Conservation (phyloP, 1,140 invertebrate genomes). For the Bactericera cockerelli region DNA sequence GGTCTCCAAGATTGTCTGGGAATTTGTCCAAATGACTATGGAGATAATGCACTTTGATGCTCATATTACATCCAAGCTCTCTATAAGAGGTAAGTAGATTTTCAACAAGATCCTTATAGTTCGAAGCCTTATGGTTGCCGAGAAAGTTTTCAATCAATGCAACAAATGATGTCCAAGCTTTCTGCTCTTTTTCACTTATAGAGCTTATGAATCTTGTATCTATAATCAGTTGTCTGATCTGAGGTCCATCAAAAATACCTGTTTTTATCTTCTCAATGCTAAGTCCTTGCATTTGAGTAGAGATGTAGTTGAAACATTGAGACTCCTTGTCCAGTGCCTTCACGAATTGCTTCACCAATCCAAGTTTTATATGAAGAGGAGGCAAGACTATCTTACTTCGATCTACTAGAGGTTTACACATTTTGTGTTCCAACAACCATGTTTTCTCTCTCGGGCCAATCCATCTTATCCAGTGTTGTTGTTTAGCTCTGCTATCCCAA, state of each 20-base stretch:
- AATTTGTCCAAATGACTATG: constrained; percentile 25
- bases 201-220: constrained; percentile 17
- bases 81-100: constrained; percentile 22
- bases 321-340: constrained; percentile 25
- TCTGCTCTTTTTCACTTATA: constrained; percentile 17
- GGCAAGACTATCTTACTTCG: constrained; percentile 26
- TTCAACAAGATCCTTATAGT: constrained; percentile 23
- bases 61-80: constrained; percentile 29
- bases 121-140: constrained; percentile 21
- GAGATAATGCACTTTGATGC: constrained; percentile 28
- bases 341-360: constrained; percentile 27
- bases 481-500: constrained; percentile 30
- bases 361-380: constrained; percentile 29
- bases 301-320: constrained; percentile 14
- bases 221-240: constrained; percentile 24
- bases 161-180: constrained; percentile 18
- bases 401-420: constrained; percentile 25
- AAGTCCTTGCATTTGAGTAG: neutral
- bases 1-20: constrained; percentile 22
- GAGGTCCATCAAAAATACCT: constrained; percentile 22
- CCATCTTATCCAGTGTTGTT: constrained; percentile 25
- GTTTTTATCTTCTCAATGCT: constrained; percentile 7
- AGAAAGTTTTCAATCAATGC: constrained; percentile 20
- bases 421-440: constrained; percentile 25
- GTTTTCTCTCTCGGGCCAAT: constrained; percentile 24